phyloP scores from a whole-genome alignment of 2,888 invertebrate species.

The Steinernema scapterisci region DNA sequence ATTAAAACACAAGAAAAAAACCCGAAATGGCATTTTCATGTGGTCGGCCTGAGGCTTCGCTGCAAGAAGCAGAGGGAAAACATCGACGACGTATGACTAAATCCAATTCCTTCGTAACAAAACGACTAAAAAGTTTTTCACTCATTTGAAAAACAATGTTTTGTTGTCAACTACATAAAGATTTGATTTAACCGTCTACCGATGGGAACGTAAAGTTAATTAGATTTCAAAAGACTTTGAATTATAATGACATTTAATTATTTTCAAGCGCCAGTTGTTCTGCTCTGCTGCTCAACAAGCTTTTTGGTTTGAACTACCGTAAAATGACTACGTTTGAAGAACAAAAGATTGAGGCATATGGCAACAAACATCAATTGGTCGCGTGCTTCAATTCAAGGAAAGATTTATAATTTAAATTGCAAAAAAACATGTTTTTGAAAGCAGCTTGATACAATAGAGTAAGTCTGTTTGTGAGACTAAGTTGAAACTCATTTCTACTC shows the following conservation, averaged over 20 bases:
- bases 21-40: neutral
- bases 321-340: too few relatives aligned
- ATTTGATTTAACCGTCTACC: constrained; percentile 11
- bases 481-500: too few relatives aligned
- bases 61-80: neutral
- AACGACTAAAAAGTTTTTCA: constrained; percentile 10
- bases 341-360: too few relatives aligned
- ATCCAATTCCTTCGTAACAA: neutral
- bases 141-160: constrained; percentile 23
- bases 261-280: too few relatives aligned
- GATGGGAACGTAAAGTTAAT: neutral
- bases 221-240: neutral
- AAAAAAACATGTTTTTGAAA: constrained; percentile 3
- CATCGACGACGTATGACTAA: constrained; percentile 15
- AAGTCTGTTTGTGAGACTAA: too few relatives aligned
- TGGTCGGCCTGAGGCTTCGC: neutral
- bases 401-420: neutral
- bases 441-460: neutral
- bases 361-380: neutral
- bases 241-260: too few relatives aligned
- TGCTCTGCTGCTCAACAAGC: too few relatives aligned
- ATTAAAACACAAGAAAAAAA: neutral
- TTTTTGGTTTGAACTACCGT: too few relatives aligned
- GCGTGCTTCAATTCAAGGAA: neutral
- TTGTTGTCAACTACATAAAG: constrained; percentile 12